Evolutionary conservation across 2,113 vertebrate genomes (phyloP), one percentile per base, ranked within the genome.

Genomic region (Cercopithecus mona): DNA sequence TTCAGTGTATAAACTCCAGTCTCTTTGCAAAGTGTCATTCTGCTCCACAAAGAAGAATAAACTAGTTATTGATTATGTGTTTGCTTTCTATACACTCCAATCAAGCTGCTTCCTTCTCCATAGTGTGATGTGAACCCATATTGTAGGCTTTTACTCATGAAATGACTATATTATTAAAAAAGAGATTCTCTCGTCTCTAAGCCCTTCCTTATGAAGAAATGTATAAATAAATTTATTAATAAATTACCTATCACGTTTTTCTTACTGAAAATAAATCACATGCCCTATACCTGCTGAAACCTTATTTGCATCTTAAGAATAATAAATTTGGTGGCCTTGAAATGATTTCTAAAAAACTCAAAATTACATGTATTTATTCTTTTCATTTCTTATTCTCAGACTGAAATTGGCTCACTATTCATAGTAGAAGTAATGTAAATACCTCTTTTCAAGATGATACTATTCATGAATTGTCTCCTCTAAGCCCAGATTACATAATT

Each of bases 241-340:
- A 88, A 75, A 18, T 72, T 80, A 38, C 57, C 10, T 48, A 17
- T 92, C 40, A 68, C 73, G 3, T 90, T 86, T 84, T 59, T 18
- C 23, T 52, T 76, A 57, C 25, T 91, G 38, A 81, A 94, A 76
- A 81, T 50, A 66, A 68, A 75, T 86, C 55, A 75, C 8, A 57
- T 93, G 48, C 32, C 50, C 59, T 81, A 73, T 35, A 91, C 14
- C 8, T 87, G 6, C 35, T 81, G 45, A 90, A 96, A 35, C 12
- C 66, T 76, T n/a, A 5, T 68, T 90, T 82, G 7, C 18, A 82
- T 90, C 75, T 89, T 55, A 90, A 75, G 18, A 86, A 82, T 87
- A 86, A 52, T 93, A 76, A 50, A 52, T 59, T 95, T 30, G 64
- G 27, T 93, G 27, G 17, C 27, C 86, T 93, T 97, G 38, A 93